phyloP scores from a whole-genome alignment of 2,797 vertebrate genomes.

The Gobio occitaniae region DNA sequence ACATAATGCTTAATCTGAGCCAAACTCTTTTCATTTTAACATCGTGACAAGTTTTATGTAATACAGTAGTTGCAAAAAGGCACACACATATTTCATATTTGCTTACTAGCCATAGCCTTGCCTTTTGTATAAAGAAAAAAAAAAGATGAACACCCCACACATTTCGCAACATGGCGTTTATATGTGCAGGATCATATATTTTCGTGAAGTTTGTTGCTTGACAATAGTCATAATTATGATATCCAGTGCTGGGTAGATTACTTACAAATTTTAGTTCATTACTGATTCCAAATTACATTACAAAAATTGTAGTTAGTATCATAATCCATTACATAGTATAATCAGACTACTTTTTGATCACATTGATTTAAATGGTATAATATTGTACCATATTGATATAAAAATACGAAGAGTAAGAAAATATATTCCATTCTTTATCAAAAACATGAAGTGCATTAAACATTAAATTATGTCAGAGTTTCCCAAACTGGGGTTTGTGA shows the following conservation, averaged over 20 bases:
- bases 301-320: not conserved
- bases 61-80: not conserved
- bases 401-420: not conserved
- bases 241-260: not conserved
- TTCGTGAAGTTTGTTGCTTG: not conserved
- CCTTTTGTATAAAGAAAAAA: not conserved
- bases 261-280: not conserved
- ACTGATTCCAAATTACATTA: not conserved
- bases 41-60: not conserved
- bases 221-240: not conserved
- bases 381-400: not conserved
- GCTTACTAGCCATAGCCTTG: not conserved
- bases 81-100: conserved; percentile 3
- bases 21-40: conserved; percentile 10
- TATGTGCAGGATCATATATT: conserved; percentile 42
- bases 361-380: not conserved
- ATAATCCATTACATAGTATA: not conserved
- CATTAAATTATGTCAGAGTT: not conserved
- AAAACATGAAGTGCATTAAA: not conserved
- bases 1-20: conserved; percentile 41
- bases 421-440: not conserved
- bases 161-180: not conserved
- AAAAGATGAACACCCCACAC: not conserved
- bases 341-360: not conserved
- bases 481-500: not conserved